Conservation (phyloP, 2,113 vertebrate species). For the Caretta caretta region DNA sequence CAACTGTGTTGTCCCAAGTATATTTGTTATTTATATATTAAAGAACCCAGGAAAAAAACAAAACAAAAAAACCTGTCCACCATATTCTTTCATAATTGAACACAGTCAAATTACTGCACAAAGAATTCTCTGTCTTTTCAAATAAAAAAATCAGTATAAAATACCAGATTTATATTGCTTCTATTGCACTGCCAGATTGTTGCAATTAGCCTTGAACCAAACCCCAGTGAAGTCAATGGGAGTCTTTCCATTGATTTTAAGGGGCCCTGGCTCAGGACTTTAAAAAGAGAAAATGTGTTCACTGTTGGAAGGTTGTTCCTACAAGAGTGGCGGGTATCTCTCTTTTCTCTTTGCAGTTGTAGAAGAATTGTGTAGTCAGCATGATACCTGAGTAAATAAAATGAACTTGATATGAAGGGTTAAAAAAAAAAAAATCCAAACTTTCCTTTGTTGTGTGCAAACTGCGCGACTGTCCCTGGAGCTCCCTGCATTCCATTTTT, state of each 20-base stretch:
- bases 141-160: neutral
- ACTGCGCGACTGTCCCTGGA: slow-evolving; percentile 79
- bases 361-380: slow-evolving; percentile 71
- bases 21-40: slow-evolving; percentile 53
- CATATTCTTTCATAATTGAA: slow-evolving; percentile 18
- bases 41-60: neutral
- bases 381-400: slow-evolving; percentile 85
- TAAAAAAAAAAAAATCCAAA: slow-evolving; percentile 53
- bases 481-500: slow-evolving; percentile 72
- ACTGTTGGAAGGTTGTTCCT: slow-evolving; percentile 66
- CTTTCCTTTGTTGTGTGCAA: slow-evolving; percentile 81
- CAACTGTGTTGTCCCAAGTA: slow-evolving; percentile 79
- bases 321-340: slow-evolving; percentile 75
- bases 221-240: slow-evolving; percentile 30
- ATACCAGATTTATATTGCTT: slow-evolving; percentile 50
- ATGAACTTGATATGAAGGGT: slow-evolving; percentile 73
- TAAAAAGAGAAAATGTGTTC: slow-evolving; percentile 39
- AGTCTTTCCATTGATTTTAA: slow-evolving; percentile 37
- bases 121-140: slow-evolving; percentile 41
- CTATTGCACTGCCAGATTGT: slow-evolving; percentile 59
- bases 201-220: slow-evolving; percentile 33
- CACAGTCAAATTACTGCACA: slow-evolving; percentile 23
- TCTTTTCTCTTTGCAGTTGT: slow-evolving; percentile 63
- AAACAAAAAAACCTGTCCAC: neutral
- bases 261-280: slow-evolving; percentile 46